phyloP scores from a whole-genome alignment of 2,113 vertebrate species.

The Aix galericulata region DNA sequence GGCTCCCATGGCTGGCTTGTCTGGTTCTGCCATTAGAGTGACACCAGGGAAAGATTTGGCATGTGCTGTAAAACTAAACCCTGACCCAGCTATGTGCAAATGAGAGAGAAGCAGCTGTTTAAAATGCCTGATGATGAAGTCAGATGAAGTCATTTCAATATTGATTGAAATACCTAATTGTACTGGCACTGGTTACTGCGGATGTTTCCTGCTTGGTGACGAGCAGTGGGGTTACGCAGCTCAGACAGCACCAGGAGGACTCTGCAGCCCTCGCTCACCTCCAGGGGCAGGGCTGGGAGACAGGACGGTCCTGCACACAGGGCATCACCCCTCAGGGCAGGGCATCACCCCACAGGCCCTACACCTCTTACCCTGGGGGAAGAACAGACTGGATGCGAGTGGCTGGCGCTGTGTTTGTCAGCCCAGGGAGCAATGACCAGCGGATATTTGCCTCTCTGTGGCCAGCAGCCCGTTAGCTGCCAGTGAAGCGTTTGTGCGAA shows the following conservation, averaged over 20 bases:
- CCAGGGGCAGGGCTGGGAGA: background rate
- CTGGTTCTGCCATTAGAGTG: background rate
- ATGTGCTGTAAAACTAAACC: background rate
- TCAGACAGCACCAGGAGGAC: background rate
- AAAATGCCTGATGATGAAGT: background rate
- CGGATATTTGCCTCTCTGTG: background rate
- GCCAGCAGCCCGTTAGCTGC: constrained; percentile 8
- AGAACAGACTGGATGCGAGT: background rate
- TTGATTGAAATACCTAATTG: background rate
- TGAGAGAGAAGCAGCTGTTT: background rate
- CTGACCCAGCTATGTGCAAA: background rate
- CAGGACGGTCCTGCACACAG: background rate
- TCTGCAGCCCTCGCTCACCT: background rate
- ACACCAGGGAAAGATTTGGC: background rate
- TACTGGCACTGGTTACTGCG: background rate
- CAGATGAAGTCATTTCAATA: constrained; percentile 4
- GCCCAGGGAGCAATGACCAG: background rate
- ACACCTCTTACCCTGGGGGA: background rate
- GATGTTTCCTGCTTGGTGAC: background rate
- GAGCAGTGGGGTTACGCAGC: background rate
- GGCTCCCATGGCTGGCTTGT: background rate
- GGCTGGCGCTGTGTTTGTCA: constrained; percentile 11
- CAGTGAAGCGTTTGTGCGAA: background rate
- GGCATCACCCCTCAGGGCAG: fast-evolving
- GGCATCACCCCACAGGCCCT: background rate